Evolutionary conservation across 2,113 vertebrate species (phyloP), one percentile per base, ranked within the genome.

Genomic region (Poecile atricapillus): DNA sequence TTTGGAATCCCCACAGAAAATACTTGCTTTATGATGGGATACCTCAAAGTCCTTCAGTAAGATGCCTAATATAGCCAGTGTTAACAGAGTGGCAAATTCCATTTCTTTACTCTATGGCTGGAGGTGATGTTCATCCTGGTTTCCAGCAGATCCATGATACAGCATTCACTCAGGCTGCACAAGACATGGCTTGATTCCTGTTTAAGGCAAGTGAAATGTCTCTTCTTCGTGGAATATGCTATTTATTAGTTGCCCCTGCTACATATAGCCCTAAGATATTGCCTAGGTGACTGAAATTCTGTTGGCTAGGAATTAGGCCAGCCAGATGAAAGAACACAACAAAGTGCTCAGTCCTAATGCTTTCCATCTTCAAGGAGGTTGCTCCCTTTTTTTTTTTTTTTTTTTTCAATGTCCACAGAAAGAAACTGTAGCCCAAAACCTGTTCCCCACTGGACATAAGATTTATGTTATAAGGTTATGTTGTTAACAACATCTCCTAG

Each of bases 191-290:
- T 74, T 74, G 44, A 11, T n/a, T 58, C 18, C 24, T 27, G 9
- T 14, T 18, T 44, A 41, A 58, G 24, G 24, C 0, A 0, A 65
- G 21, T 41, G n/a, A 75, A 87, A 70, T 27, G 4, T 53, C 11
- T 39, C 7, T 2, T 58, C 10, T 65, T 78, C 10, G 2, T 49
- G 30, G 7, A 62, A 3, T 20, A 16, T 27, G 15, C 27, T 44
- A 15, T 44, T 87, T n/a, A 17, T 86, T 53, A 50, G 15, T 10
- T 83, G 35, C 12, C 14, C 7, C 4, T 35, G 16, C 37, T 46
- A 67, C 9, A 2, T 16, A 23, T 2, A 50, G 35, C 25, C 59
- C 10, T 46, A 35, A 39, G 21, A 47, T 1, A 0, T 74, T 39
- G 11, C 39, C 16, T 53, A n/a, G 8, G 15, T 46, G 35, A 31